A percentile compares a stretch with the other conserved stretches of the same genome.
Conservation (phyloP, 1,140 invertebrate species). For the Vanessa tameamea region DNA sequence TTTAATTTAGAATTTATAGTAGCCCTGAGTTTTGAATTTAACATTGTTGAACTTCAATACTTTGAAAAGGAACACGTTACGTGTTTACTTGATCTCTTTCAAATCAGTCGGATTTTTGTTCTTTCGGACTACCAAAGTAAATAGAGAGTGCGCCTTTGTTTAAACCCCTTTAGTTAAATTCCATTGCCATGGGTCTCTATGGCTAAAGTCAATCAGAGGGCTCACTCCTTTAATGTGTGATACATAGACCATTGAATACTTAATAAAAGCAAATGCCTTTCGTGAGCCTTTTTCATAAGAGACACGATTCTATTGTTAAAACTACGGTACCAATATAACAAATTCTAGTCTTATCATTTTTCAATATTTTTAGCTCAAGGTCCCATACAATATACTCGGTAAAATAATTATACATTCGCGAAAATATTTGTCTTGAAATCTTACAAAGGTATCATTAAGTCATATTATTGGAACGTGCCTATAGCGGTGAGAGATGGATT, state of each 20-base stretch:
- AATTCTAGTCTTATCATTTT: conserved; percentile 27
- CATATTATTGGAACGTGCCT: conserved; percentile 2
- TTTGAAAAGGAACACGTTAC: no score
- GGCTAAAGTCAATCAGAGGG: no score
- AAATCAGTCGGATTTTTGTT: no score
- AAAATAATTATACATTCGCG: background rate
- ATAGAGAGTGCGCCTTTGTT: no score
- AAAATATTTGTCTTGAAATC: conserved; percentile 6
- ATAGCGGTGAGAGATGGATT: background rate
- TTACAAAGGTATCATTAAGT: conserved; percentile 4
- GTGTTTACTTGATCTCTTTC: no score
- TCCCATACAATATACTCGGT: background rate
- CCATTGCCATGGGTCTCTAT: no score
- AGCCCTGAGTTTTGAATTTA: no score
- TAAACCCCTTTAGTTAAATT: no score
- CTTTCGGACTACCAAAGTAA: no score
- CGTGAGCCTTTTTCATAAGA: background rate
- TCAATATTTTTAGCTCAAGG: conserved; percentile 28
- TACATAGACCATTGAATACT: background rate
- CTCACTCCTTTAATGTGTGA: no score
- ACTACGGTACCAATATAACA: conserved; percentile 9
- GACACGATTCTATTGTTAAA: conserved; percentile 12
- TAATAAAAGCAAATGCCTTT: background rate
- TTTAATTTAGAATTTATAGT: no score
- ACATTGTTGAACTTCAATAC: no score